Conservation (phyloP, 1,140 invertebrate genomes). For the Drosophila sp. region DNA sequence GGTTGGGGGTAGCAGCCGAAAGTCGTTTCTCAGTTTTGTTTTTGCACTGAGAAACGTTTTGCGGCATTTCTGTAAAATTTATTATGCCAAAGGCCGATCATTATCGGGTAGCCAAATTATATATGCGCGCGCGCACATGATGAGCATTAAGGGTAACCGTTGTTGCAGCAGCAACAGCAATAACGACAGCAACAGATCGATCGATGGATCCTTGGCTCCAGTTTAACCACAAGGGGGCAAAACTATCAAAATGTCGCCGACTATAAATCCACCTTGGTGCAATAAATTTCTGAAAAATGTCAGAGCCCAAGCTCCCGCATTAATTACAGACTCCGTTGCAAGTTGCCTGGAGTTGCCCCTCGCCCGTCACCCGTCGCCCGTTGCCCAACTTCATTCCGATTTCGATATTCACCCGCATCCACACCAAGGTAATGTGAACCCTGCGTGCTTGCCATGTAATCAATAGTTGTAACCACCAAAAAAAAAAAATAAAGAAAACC, state of each 20-base stretch:
- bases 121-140: conserved; percentile 81
- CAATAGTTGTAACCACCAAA: conserved; percentile 79
- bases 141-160: conserved; percentile 67
- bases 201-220: conserved; percentile 36
- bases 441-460: conserved; percentile 67
- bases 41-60: conserved; percentile 35
- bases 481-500: conserved; percentile 3
- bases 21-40: conserved; percentile 41
- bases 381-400: conserved; percentile 42
- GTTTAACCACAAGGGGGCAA: conserved; percentile 67
- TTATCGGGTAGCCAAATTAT: conserved; percentile 82
- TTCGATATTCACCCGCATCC: conserved; percentile 57
- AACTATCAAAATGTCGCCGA: conserved; percentile 80
- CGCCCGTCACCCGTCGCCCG: conserved; percentile 28
- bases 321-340: conserved; percentile 71
- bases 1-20: conserved; percentile 43
- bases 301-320: conserved; percentile 79
- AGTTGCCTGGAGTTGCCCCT: conserved; percentile 23
- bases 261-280: conserved; percentile 79
- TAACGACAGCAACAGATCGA: conserved; percentile 36
- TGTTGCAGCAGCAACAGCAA: conserved; percentile 30
- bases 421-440: conserved; percentile 70
- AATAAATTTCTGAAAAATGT: conserved; percentile 81
- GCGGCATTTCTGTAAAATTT: conserved; percentile 72
- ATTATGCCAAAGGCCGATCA: conserved; percentile 82